Conservation (phyloP, 2,113 vertebrate genomes). For the Picathartes gymnocephalus region DNA sequence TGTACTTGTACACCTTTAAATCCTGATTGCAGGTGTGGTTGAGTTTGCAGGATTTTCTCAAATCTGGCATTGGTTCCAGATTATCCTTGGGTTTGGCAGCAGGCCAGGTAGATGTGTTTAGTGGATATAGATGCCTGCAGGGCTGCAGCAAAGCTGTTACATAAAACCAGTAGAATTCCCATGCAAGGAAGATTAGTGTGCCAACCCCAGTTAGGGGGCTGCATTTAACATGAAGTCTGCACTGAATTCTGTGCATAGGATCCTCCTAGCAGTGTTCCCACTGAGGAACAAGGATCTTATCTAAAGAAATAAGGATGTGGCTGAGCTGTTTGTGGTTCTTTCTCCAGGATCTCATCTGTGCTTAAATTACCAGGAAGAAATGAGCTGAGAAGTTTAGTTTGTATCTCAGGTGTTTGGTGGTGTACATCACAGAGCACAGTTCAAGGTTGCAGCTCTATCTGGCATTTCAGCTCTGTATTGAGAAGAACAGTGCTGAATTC, state of each 20-base stretch:
- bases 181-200: background rate
- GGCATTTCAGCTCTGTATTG: background rate
- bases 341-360: background rate
- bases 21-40: rapidly evolving
- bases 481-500: background rate
- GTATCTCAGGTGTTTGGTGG: background rate
- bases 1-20: background rate
- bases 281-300: background rate
- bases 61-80: background rate
- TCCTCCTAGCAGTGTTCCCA: background rate
- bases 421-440: background rate
- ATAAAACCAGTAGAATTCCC: background rate
- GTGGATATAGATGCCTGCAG: background rate
- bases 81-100: background rate
- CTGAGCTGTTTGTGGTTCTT: background rate
- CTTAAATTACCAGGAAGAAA: background rate
- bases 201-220: background rate
- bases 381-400: background rate
- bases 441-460: background rate
- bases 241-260: background rate
- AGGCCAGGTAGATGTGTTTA: background rate
- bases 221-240: background rate
- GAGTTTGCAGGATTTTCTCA: background rate
- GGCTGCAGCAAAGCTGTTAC: background rate
- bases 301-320: background rate